These are phyloP conservation scores for Mechanitis mazaeus DNA, from an alignment of 2,888 invertebrate species.

Conservation along the genomic window DNA sequence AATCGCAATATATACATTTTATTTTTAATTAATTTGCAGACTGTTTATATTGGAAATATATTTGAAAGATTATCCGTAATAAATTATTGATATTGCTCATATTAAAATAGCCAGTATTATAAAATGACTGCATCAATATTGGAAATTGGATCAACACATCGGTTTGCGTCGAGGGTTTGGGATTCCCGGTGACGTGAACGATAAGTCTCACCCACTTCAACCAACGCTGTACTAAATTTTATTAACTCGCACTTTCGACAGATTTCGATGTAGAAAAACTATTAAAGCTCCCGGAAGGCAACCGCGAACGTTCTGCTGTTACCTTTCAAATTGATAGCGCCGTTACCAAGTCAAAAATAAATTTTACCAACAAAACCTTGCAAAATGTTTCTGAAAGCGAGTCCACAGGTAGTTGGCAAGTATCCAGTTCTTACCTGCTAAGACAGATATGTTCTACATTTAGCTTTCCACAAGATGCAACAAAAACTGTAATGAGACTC, in stretches of 20 bases:
- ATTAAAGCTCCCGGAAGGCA: conserved; percentile 21
- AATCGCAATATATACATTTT: no score
- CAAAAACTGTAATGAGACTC: conserved; percentile 52
- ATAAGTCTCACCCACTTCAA: conserved; percentile 47
- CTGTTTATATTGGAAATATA: no score
- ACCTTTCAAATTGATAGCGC: conserved; percentile 27
- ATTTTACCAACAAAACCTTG: conserved; percentile 35
- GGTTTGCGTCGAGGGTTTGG: conserved; percentile 38
- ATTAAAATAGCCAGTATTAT: conserved; percentile 36
- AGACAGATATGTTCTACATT: conserved; percentile 54
- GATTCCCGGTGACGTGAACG: conserved; percentile 57
- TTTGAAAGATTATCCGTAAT: no score
- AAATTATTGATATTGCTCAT: no score
- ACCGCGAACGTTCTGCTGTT: conserved; percentile 23
- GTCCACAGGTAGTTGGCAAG: conserved; percentile 73
- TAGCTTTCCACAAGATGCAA: conserved; percentile 42
- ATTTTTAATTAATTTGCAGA: no score
- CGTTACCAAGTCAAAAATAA: conserved; percentile 33
- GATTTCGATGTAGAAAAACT: conserved; percentile 42
- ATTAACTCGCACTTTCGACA: conserved; percentile 61
- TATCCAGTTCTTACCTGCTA: conserved; percentile 60
- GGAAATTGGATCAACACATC: conserved; percentile 56
- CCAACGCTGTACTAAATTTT: conserved; percentile 65
- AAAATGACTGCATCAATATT: conserved; percentile 55
- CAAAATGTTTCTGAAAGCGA: conserved; percentile 51